Evolutionary conservation across 2,113 vertebrate genomes (phyloP).

Genomic region (Atractosteus spatula): DNA sequence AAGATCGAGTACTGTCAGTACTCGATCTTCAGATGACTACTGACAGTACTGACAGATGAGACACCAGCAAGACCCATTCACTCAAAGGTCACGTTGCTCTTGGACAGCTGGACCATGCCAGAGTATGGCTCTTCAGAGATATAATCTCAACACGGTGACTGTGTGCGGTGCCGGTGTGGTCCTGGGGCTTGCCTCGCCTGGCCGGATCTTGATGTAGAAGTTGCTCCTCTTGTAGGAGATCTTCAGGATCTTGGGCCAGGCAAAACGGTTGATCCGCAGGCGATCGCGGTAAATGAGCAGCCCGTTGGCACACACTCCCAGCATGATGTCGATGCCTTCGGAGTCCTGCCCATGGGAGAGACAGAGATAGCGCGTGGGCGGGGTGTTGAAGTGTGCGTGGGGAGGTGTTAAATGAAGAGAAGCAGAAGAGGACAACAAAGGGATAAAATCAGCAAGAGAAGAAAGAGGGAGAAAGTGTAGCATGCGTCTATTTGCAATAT

Average conservation of each 20-base stretch:
- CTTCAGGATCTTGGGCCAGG: conserved; percentile 99
- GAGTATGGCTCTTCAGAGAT: too few species aligned
- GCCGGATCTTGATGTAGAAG: conserved; percentile 98
- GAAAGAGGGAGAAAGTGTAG: not conserved
- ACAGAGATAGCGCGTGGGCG: not conserved
- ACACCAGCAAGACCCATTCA: too few species aligned
- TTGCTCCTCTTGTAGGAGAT: conserved; percentile 98
- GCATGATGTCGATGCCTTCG: conserved; percentile 96
- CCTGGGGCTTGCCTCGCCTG: conserved; percentile 79
- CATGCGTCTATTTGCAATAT: too few species aligned
- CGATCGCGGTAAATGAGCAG: conserved; percentile 95
- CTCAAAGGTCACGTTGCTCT: too few species aligned
- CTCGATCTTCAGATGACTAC: too few species aligned
- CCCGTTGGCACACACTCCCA: conserved; percentile 93
- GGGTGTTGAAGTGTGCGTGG: too few species aligned
- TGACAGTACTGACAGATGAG: too few species aligned
- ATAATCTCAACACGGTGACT: not conserved
- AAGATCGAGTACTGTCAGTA: too few species aligned
- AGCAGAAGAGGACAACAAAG: not conserved
- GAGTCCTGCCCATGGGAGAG: conserved; percentile 75
- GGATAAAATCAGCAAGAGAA: not conserved
- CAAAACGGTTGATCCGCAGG: conserved; percentile 95
- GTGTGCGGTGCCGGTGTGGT: conserved; percentile 24
- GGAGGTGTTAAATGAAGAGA: not conserved
- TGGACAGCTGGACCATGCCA: too few species aligned